Conservation (phyloP, 2,113 vertebrate species). For the Dermatemys mawii region DNA sequence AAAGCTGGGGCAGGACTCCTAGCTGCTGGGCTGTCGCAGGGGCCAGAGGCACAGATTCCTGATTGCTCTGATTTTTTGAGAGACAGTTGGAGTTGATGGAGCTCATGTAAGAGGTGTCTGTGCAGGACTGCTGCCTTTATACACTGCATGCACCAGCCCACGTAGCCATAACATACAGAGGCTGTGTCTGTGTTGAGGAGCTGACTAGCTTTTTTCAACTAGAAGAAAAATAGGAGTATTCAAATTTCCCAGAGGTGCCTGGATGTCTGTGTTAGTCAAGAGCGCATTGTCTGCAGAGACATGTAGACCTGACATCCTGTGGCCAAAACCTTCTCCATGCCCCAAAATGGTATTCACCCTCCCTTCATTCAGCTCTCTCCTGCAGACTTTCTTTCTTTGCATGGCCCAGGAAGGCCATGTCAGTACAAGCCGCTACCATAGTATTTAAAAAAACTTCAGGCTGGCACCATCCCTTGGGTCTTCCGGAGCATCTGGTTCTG, state of each 20-base stretch:
- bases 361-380: neutral
- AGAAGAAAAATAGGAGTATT: neutral
- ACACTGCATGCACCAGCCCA: neutral
- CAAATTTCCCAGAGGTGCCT: neutral
- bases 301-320: neutral
- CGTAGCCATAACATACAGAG: neutral
- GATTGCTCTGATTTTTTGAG: neutral
- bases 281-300: neutral
- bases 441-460: neutral
- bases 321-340: neutral
- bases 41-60: neutral
- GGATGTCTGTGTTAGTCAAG: neutral
- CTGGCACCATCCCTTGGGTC: neutral
- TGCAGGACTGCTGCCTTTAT: neutral
- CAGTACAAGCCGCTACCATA: neutral
- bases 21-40: neutral
- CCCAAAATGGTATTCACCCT: neutral
- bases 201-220: neutral
- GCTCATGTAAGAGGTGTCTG: neutral
- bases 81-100: neutral
- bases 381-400: neutral
- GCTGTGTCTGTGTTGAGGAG: neutral
- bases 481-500: neutral
- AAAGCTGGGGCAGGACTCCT: neutral
- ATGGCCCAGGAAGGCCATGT: neutral